Conservation (phyloP, 2,888 invertebrate species). For the Digitonthophagus gazella region DNA sequence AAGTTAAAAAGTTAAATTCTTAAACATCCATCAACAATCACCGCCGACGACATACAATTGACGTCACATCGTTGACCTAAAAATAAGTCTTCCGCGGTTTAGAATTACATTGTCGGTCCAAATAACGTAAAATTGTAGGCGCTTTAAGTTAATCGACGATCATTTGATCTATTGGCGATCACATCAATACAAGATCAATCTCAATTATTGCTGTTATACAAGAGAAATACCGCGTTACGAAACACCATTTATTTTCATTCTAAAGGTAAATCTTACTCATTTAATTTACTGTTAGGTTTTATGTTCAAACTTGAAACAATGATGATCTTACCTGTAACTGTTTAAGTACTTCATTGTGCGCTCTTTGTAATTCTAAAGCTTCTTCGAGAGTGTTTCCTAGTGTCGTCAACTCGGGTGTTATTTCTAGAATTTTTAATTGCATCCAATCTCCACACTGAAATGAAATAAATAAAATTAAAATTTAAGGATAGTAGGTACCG, state of each 20-base stretch:
- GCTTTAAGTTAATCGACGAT: not conserved
- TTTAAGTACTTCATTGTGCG: conserved; percentile 79
- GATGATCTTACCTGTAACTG: conserved; percentile 69
- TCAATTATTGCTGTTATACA: not conserved
- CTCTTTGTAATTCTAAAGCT: conserved; percentile 69
- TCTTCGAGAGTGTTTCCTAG: conserved; percentile 75
- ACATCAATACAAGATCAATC: not conserved
- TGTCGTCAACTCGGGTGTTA: conserved; percentile 78
- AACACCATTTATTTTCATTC: not conserved
- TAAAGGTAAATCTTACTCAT: not conserved
- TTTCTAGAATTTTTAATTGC: conserved; percentile 80
- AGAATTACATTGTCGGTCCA: not conserved
- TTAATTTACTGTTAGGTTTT: not conserved
- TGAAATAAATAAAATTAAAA: conserved; percentile 29
- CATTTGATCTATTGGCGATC: not conserved
- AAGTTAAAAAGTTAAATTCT: not conserved
- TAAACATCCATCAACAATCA: not conserved
- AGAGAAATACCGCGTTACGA: not conserved
- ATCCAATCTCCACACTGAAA: conserved; percentile 80
- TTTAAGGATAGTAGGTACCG: too few relatives aligned
- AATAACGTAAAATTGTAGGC: not conserved
- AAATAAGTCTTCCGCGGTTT: not conserved
- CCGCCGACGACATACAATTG: not conserved
- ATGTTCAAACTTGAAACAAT: not conserved
- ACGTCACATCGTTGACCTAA: not conserved